Conservation (phyloP, 2,888 invertebrate genomes). For the Salticus scenicus region DNA sequence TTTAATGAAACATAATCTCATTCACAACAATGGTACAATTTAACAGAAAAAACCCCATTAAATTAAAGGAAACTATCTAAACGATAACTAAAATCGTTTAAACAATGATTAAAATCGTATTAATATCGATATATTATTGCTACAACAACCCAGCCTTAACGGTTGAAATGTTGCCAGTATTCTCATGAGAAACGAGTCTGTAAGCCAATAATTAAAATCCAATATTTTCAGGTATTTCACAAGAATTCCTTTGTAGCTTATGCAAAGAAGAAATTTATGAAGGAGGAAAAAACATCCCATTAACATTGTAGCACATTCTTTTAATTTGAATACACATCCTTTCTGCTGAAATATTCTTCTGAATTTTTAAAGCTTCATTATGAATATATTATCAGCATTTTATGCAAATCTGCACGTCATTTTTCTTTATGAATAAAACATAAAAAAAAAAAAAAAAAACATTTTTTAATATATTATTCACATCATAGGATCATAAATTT, state of each 20-base stretch:
- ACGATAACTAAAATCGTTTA: no score
- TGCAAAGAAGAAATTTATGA: slow-evolving; percentile 9
- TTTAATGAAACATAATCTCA: no score
- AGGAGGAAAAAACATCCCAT: slow-evolving; percentile 24
- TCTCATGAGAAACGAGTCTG: not conserved
- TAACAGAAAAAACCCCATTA: no score
- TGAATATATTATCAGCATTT: slow-evolving; percentile 66
- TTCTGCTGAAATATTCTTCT: not conserved
- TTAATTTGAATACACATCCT: slow-evolving; percentile 40
- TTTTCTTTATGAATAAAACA: slow-evolving; percentile 61
- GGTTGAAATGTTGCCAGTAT: slow-evolving; percentile 16
- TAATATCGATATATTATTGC: no score
- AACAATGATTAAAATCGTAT: slow-evolving; percentile 1
- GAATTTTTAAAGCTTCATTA: slow-evolving; percentile 33
- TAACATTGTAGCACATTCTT: slow-evolving; percentile 56
- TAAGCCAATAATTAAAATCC: slow-evolving; percentile 47
- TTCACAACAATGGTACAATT: no score
- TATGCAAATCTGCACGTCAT: slow-evolving; percentile 60
- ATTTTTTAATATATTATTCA: not conserved
- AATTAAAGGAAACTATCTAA: no score
- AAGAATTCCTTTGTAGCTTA: no score
- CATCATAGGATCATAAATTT: slow-evolving; percentile 16
- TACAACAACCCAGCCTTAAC: not conserved
- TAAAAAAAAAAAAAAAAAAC: no score
- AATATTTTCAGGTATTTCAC: slow-evolving; percentile 44